Percentiles rank a stretch among this genome's conserved stretches.
Conservation (phyloP, 2,888 invertebrate genomes). For the Piscicola geometra region DNA sequence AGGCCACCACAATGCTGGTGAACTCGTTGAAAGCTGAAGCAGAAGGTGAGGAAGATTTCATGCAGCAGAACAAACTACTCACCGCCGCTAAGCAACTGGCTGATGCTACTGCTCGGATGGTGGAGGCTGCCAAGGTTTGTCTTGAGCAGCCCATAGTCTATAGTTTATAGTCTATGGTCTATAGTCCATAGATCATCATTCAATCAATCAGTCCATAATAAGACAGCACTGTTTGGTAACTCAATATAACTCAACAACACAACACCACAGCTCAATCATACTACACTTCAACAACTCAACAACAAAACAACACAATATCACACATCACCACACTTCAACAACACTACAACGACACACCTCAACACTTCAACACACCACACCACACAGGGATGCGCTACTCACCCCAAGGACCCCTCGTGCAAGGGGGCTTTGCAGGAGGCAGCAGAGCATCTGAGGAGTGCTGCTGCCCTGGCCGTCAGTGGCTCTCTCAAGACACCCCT, state of each 20-base stretch:
- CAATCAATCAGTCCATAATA: no score
- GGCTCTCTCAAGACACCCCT: constrained; percentile 25
- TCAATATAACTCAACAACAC: no score
- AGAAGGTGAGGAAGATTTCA: constrained; percentile 71
- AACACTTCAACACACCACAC: no score
- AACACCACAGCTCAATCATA: no score
- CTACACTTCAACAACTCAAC: no score
- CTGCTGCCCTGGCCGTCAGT: constrained; percentile 73
- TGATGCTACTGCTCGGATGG: constrained; percentile 92
- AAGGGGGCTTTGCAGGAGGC: constrained; percentile 80
- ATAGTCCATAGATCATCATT: no score
- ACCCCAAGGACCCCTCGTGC: constrained; percentile 73
- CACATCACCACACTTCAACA: no score
- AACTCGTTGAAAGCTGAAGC: constrained; percentile 91
- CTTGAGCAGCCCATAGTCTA: no score
- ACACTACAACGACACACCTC: no score
- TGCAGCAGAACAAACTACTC: constrained; percentile 77
- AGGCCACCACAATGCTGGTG: constrained; percentile 85
- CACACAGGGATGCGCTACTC: constrained; percentile 71
- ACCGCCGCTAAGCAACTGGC: constrained; percentile 89
- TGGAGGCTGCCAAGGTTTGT: constrained; percentile 83
- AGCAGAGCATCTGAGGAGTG: constrained; percentile 85
- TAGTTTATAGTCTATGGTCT: no score
- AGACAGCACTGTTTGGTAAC: no score
- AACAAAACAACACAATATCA: no score